Evolutionary conservation across 2,888 invertebrate species (phyloP), one percentile per base, ranked within the genome.

Genomic region (Lysandra coridon): DNA sequence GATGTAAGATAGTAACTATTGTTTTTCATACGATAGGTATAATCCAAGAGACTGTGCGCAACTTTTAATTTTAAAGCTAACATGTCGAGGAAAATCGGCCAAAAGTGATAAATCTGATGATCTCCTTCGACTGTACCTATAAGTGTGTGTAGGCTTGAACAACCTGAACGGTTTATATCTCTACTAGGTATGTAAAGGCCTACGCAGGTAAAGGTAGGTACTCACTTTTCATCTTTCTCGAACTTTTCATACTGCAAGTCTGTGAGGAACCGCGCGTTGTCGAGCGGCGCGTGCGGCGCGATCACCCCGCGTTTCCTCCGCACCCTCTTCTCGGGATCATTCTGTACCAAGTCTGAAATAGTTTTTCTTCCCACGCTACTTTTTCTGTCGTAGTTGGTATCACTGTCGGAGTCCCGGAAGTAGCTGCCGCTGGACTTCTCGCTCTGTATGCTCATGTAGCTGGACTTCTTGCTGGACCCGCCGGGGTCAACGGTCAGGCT

Each of bases 191-290:
- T 44, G 40, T 40, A 40, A 40, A 40, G 40, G 40, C 7, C 40
- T 40, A 40, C 7, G 44, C 44, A 44, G 44, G 44, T 44, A 10
- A 44, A 44, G 44, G 14, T 53, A 44, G 44, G 14, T 53, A 87
- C 93, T 93, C 90, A 96, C 96, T 87, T 87, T 84, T 94, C 91
- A 87, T 96, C 95, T 85, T 96, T 96, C 80, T 92, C 91, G 85
- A 90, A 95, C 88, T 95, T 95, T 78, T 95, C 93, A 84, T 95
- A 95, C 44, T 91, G 89, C 73, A 95, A 87, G 87, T 94, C 91
- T 83, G 90, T 85, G 80, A 91, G 85, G 81, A 92, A 84, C 83
- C 92, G 87, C 81, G 87, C 84, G 80, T 84, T 90, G 85, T 92
- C 95, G 79, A 90, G 90, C 80, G 87, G 95, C 81, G 89, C 92